A percentile compares a stretch with the other conserved stretches of the same genome.
Conservation (phyloP, 1,140 invertebrate species). For the Thalassaphorura encarpata region DNA sequence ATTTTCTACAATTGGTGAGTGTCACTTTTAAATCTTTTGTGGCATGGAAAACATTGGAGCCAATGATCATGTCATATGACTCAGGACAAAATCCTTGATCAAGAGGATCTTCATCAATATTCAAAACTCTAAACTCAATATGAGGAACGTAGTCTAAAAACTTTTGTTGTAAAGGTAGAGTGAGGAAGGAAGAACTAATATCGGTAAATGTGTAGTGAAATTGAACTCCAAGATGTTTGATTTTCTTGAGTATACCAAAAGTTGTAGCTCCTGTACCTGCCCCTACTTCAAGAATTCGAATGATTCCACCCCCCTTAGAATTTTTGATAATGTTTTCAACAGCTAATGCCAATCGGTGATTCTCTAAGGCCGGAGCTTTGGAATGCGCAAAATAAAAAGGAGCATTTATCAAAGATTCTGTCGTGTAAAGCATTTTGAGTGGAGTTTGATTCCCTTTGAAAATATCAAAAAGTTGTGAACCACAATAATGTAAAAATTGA, state of each 20-base stretch:
- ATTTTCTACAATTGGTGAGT: background rate
- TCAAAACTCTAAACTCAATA: background rate
- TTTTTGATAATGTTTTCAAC: too few species aligned
- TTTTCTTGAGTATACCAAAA: background rate
- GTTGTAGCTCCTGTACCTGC: conserved; percentile 7
- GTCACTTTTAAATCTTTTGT: background rate
- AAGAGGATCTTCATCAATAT: conserved; percentile 16
- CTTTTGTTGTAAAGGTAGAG: conserved; percentile 5
- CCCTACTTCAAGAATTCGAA: conserved; percentile 13
- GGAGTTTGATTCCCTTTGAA: too few species aligned
- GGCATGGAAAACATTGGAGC: conserved; percentile 11
- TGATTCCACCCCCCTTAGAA: background rate
- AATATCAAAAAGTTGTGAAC: too few species aligned
- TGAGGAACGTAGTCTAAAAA: conserved; percentile 3
- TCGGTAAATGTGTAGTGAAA: conserved; percentile 11
- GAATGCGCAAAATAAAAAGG: too few species aligned
- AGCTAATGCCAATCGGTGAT: too few species aligned
- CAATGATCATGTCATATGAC: conserved; percentile 7
- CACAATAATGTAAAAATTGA: too few species aligned
- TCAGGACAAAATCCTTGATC: conserved; percentile 6
- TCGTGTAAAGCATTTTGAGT: too few species aligned
- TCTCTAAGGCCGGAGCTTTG: too few species aligned
- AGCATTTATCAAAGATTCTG: too few species aligned
- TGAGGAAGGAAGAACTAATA: conserved; percentile 6
- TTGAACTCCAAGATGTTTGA: background rate